Evolutionary conservation across 1,140 invertebrate species (phyloP), one percentile per base, ranked within the genome.

Genomic region (Sitobion miscanthi): DNA sequence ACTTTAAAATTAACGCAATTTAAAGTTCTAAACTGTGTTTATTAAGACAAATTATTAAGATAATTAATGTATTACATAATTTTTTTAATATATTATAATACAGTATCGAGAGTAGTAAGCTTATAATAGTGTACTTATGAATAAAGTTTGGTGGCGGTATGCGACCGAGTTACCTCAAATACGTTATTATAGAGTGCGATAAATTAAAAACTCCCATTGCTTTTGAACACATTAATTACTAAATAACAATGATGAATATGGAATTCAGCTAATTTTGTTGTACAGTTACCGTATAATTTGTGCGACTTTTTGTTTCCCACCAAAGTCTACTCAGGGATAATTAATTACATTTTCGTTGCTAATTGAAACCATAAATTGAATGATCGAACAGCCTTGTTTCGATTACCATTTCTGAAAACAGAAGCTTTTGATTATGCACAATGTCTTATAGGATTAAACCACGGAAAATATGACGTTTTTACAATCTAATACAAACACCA

Each of bases 221-320:
- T 30, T 90, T 69, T 90, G 89, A 69, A 69, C 89, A 45, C 54
- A 90, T 90, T 90, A 90, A 90, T 90, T 90, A 90, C 54, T 69
- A 69, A 90, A 90, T 42, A 90, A 90, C 89, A 62, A 90, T 69
- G 89, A 90, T 69, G 54, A 90, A 90, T 90, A 90, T 90, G 38
- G 38, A 62, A 90, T 90, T 47, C 62, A 90, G 25, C 35, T 69
- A 90, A 90, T 90, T 90, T 90, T 62, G 89, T 89, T 57, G 62
- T 45, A 45, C 54, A 42, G 21, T 25, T 49, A 45, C 54, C 21
- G n/a, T 69, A 90, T 90, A 90, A 90, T 90, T 69, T 62, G 54
- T 69, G 89, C 30, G 54, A 90, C 38, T 90, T 90, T 90, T 90
- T 90, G 89, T 90, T 69, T 90, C 30, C 35, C 9, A 42, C n/a